Base-by-base conservation (phyloP, 2,888 invertebrate species). In the Orchestes rusci region DNA sequence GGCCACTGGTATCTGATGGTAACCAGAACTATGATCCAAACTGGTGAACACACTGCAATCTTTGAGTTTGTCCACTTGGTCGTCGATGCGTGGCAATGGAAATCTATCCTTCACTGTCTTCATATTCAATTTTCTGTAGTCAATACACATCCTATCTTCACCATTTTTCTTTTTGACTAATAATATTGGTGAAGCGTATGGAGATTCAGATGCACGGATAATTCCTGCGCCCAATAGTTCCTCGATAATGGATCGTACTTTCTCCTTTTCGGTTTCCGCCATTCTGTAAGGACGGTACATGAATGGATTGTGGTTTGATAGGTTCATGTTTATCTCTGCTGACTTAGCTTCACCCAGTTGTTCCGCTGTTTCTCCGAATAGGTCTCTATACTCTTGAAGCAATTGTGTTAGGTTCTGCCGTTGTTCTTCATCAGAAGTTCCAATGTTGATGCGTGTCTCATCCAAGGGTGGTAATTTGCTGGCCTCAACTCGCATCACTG, bases 271-370 rank as follows among this genome's bases (percentile, higher is more conserved):
- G 13, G 10, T 31, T 31, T 7, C 31, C 7, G 31, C 31, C 12
- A 31, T 7, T 31, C 31, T 7, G 12, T 31, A 31, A 10, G 31
- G 31, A 10, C 42, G 12, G 28, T 42, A 46, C 1, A 17, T 13
- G 15, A 46, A 46, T 8, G 42, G 38, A n/a, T n/a, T 42, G 13
- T 42, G 28, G 10, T 42, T 38, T n/a, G 7, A 4, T 2, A 46
- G 15, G 12, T 27, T 20, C 3, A 46, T 46, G 2, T 46, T 34
- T 4, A 42, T 30, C 27, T 37, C 32, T 16, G 36, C 17, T 15
- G 46, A 41, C 18, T 45, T 43, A 2, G 46, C 36, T 3, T 16
- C n/a, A 16, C 42, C 46, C 18, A 46, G 20, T 15, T 42, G 17
- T 3, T 40, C 19, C 10, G 15, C 29, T 16, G 15, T 35, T 3